Conservation (phyloP, 2,888 invertebrate genomes). For the Leucoptera coffeella region DNA sequence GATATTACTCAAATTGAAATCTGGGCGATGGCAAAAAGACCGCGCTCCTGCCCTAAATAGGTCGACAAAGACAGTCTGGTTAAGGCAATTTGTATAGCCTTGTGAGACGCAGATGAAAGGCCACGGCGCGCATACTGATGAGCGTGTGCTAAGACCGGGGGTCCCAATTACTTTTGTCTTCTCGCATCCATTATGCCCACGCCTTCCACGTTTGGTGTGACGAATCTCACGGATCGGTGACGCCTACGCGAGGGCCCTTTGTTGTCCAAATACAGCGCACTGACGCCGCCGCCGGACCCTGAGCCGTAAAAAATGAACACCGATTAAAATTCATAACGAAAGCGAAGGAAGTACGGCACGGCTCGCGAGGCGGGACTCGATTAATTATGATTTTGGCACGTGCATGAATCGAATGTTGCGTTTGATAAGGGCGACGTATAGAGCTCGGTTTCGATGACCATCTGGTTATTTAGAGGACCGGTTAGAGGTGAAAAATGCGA, state of each 20-base stretch:
- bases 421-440: slow-evolving; percentile 18
- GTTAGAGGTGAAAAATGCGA: slow-evolving; percentile 27
- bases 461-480: slow-evolving; percentile 23
- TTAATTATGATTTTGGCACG: slow-evolving; percentile 5
- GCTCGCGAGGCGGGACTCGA: slow-evolving; percentile 1
- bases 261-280: no score
- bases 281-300: no score
- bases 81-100: slow-evolving; percentile 33
- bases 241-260: no score
- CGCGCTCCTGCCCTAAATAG: no score
- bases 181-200: slow-evolving; percentile 11
- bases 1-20: slow-evolving; percentile 24
- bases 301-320: no score
- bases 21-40: no score
- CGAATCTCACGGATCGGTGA: slow-evolving; percentile 7
- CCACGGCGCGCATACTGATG: slow-evolving; percentile 27
- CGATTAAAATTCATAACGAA: no score
- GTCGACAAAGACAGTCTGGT: slow-evolving; percentile 18
- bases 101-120: slow-evolving; percentile 29
- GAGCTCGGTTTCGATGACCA: slow-evolving; percentile 28
- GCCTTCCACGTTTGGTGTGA: slow-evolving; percentile 9
- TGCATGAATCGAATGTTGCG: slow-evolving; percentile 4
- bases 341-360: background rate
- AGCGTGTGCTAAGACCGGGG: slow-evolving; percentile 10
- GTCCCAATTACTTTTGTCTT: slow-evolving; percentile 20